A percentile compares a stretch with the other conserved stretches of the same genome.
phyloP scores from a whole-genome alignment of 2,888 invertebrate genomes.

The Chymomyza caudatula region DNA sequence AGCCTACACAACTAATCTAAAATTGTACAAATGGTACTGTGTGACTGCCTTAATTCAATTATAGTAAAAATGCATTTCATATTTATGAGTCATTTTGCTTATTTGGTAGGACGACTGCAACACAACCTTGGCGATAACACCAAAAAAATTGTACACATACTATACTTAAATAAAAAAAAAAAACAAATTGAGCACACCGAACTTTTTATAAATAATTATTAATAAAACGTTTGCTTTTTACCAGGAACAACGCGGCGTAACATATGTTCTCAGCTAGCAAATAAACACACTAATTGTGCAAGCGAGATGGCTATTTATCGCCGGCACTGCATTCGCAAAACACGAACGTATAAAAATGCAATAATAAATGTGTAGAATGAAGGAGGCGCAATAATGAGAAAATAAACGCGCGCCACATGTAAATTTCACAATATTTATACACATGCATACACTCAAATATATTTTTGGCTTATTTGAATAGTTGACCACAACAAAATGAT shows the following conservation, averaged over 20 bases:
- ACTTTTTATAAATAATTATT: too few species aligned
- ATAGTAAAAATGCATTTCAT: background rate
- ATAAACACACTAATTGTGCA: constrained; percentile 23
- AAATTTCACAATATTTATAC: constrained; percentile 34
- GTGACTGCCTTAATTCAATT: background rate
- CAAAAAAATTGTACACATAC: background rate
- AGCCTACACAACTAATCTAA: background rate
- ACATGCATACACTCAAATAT: background rate
- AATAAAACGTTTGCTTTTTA: constrained; percentile 2
- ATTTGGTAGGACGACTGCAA: background rate
- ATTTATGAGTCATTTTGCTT: constrained; percentile 8
- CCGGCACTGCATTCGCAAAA: constrained; percentile 57
- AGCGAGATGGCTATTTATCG: constrained; percentile 36
- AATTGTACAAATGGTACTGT: constrained; percentile 5
- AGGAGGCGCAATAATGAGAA: constrained; percentile 33
- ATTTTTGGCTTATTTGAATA: background rate
- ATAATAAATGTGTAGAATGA: constrained; percentile 59
- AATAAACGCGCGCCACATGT: constrained; percentile 46
- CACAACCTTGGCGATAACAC: background rate
- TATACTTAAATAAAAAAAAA: too few species aligned
- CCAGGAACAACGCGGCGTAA: constrained; percentile 37
- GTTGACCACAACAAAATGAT: background rate
- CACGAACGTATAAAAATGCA: constrained; percentile 52
- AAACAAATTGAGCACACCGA: too few species aligned
- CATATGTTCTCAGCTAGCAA: constrained; percentile 45